phyloP scores from a whole-genome alignment of 2,888 invertebrate genomes.

The Limnephilus marmoratus region DNA sequence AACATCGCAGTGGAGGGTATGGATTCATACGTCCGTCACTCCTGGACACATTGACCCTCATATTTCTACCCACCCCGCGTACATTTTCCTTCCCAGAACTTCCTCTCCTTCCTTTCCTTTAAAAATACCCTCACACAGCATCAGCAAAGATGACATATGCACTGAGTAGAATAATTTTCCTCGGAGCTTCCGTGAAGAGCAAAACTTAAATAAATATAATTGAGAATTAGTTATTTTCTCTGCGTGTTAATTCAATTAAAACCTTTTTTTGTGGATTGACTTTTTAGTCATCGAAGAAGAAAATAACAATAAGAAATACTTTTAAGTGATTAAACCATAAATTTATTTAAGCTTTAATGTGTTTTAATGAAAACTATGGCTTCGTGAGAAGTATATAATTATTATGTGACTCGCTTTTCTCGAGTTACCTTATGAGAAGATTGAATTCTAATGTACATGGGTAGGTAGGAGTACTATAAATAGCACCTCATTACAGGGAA shows the following conservation, averaged over 20 bases:
- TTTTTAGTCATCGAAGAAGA: background rate
- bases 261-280: background rate
- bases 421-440: background rate
- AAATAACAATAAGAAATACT: too few species aligned
- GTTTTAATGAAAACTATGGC: background rate
- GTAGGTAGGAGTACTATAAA: too few species aligned
- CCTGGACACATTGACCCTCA: too few species aligned
- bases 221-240: background rate
- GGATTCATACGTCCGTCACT: too few species aligned
- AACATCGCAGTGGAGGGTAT: too few species aligned
- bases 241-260: background rate
- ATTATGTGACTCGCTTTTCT: background rate
- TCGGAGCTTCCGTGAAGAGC: too few species aligned
- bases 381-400: background rate
- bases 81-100: too few species aligned
- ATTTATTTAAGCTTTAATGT: background rate
- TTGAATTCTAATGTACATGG: background rate
- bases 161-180: too few species aligned
- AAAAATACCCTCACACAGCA: too few species aligned
- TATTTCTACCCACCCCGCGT: too few species aligned
- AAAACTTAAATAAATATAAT: background rate
- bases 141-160: too few species aligned
- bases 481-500: background rate
- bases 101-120: too few species aligned
- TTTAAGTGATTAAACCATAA: background rate